Base-by-base conservation (phyloP, 1,140 invertebrate genomes). In the Elysia chlorotica region DNA sequence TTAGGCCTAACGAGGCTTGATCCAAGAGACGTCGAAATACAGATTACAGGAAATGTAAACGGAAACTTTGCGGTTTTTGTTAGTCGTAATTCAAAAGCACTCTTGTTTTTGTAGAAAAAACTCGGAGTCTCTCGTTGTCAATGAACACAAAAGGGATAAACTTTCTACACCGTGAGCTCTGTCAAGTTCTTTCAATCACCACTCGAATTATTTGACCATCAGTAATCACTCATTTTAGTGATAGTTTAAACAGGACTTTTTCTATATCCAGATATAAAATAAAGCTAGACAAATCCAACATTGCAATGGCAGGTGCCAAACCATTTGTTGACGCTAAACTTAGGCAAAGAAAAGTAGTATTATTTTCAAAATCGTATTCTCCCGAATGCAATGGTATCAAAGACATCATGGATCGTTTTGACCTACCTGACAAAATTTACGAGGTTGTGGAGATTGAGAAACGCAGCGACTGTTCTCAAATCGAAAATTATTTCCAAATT, bases 401-500 rank as follows among this genome's bases (percentile, higher is more conserved):
- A 74, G 65, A 57, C 14, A 74, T 84, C 5, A 31, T 86, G 14
- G 73, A 74, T 28, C 71, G 76, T 71, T 85, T 80, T 56, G 74
- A 79, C 21, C 63, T 85, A 35, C 67, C 57, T 25, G 73, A 65
- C 14, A 65, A 77, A 21, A 65, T 41, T 17, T 83, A 79, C 56
- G 82, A 85, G 79, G 75, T 80, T 23, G 78, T 79, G 2, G 82
- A 85, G 69, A 85, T 86, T 17, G 85, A 85, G 74, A 74, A 69
- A 35, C 53, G 85, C 21, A 84, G 85, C 62, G 85, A 86, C 70
- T 81, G 80, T 56, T 79, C 73, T 1, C 81, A 85, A 71, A 83
- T 86, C 36, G 84, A 86, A 75, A 83, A 85, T 57, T 85, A 86
- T 74, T 84, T 86, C 67, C 81, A 82, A 73, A 76, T 82, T 62